Evolutionary conservation across 2,113 vertebrate species (phyloP).

Genomic region (Calyptomena viridis): DNA sequence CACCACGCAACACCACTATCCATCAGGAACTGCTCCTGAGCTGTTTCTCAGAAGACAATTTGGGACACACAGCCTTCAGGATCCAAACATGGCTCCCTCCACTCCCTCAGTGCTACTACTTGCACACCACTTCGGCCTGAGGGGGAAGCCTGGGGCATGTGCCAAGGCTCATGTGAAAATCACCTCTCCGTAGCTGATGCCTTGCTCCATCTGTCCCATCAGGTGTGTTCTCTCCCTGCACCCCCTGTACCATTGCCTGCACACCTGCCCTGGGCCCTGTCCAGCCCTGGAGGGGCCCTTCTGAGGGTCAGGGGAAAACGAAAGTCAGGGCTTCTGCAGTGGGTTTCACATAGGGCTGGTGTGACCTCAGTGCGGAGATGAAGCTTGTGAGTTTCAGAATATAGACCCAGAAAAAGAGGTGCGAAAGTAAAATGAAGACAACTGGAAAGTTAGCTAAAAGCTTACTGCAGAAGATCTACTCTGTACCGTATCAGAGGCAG

Average conservation of each 20-base stretch:
- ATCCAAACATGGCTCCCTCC: not conserved
- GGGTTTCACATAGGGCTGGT: not conserved
- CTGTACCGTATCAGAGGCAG: not conserved
- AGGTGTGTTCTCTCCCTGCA: accelerated
- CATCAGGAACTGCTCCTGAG: not conserved
- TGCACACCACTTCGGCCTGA: accelerated
- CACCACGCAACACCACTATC: accelerated
- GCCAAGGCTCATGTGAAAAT: not conserved
- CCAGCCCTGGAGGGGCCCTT: accelerated
- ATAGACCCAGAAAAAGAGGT: not conserved
- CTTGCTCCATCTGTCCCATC: not conserved
- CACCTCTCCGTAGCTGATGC: not conserved
- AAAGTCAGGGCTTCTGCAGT: accelerated
- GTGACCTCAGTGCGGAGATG: not conserved
- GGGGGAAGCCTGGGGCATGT: accelerated
- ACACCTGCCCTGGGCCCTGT: accelerated
- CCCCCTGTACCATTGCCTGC: accelerated
- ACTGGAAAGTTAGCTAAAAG: not conserved
- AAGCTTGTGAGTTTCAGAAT: not conserved
- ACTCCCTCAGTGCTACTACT: not conserved
- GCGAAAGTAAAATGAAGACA: not conserved
- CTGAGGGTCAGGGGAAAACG: accelerated
- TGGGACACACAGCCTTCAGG: not conserved
- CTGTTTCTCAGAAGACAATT: not conserved
- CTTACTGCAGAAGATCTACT: not conserved